phyloP scores from a whole-genome alignment of 35 echinoderm and acorn worm species.

The Hemicentrotus pulcherrimus region DNA sequence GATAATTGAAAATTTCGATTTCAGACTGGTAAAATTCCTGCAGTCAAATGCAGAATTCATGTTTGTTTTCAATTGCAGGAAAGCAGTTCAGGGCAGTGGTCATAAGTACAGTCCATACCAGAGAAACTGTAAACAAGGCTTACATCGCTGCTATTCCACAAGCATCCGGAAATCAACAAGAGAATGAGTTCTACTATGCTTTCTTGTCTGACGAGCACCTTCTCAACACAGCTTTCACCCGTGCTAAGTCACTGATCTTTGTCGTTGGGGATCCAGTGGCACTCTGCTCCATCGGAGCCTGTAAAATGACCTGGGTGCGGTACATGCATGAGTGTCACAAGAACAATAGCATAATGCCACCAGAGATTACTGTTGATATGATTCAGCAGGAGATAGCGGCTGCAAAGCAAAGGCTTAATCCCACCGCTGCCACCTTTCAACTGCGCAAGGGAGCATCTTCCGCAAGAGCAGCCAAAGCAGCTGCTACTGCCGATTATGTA shows the following conservation, averaged over 20 bases:
- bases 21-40: background rate
- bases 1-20: background rate
- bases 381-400: conserved; percentile 63
- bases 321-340: conserved; percentile 74
- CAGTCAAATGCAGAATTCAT: background rate
- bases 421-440: conserved; percentile 56
- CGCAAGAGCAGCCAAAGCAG: background rate
- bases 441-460: background rate
- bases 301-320: conserved; percentile 69
- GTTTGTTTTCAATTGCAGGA: conserved; percentile 56
- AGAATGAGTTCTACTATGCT: conserved; percentile 62
- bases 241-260: conserved; percentile 75
- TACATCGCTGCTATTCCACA: conserved; percentile 67
- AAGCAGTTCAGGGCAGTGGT: conserved; percentile 79
- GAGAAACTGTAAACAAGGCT: conserved; percentile 68
- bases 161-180: conserved; percentile 1
- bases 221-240: conserved; percentile 88
- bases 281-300: conserved; percentile 71
- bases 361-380: conserved; percentile 19
- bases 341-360: conserved; percentile 54
- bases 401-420: conserved; percentile 57
- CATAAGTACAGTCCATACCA: conserved; percentile 87
- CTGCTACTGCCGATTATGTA: background rate
- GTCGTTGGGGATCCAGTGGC: conserved; percentile 85
- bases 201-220: conserved; percentile 78